Conservation (phyloP, 2,113 vertebrate genomes). For the Callocephalon fimbriatum region DNA sequence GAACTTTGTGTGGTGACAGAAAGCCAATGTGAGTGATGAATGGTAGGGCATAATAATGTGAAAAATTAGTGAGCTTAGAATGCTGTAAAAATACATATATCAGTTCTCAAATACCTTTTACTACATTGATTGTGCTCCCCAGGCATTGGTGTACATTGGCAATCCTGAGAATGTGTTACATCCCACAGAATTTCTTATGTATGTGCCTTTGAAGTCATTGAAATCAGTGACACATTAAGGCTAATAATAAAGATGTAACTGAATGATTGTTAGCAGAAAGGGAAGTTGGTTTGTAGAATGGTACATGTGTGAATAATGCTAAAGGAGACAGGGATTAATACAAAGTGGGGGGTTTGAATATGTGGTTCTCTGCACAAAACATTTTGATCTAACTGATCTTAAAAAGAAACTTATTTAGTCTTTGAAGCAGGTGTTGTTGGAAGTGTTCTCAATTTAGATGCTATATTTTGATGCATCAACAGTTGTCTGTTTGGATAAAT, state of each 20-base stretch:
- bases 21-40: neutral
- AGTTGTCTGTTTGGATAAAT: neutral
- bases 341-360: neutral
- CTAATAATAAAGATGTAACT: neutral
- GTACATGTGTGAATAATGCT: neutral
- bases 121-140: neutral
- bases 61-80: neutral
- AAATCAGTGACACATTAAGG: neutral
- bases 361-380: neutral
- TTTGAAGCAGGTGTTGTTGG: neutral
- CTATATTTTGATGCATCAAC: neutral
- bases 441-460: neutral
- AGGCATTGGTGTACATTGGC: neutral
- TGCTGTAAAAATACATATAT: neutral
- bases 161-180: neutral
- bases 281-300: neutral
- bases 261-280: neutral
- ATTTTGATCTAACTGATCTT: neutral
- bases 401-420: neutral
- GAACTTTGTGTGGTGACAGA: neutral
- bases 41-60: neutral
- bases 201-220: neutral
- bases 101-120: neutral
- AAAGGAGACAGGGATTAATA: neutral
- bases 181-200: neutral